These are phyloP conservation scores for Vidua macroura DNA, from an alignment of 2,113 vertebrate species.

Conservation along the genomic window DNA sequence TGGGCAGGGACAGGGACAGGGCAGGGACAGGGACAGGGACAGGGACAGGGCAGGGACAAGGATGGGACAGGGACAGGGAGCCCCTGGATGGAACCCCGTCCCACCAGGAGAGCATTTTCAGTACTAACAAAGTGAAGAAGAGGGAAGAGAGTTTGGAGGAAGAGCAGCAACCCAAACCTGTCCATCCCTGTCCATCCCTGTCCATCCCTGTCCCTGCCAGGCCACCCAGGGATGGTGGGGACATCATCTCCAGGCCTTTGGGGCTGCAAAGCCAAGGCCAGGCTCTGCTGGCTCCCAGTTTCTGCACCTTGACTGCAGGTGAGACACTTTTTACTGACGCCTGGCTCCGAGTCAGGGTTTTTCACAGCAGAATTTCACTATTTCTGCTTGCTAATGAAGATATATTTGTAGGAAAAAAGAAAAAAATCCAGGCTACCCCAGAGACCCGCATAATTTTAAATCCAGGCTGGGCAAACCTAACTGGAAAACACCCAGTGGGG, in stretches of 20 bases:
- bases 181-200: neutral
- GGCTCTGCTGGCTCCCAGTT: neutral
- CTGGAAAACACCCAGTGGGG: neutral
- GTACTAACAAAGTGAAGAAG: neutral
- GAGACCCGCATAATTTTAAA: neutral
- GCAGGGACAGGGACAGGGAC: too few relatives aligned
- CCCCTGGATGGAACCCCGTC: rapidly evolving
- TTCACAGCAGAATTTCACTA: neutral
- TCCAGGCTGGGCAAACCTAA: neutral
- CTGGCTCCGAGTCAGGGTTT: neutral
- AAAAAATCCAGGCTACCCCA: neutral
- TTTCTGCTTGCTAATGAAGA: neutral
- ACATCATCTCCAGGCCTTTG: neutral
- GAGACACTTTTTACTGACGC: rapidly evolving
- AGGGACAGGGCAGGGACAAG: too few relatives aligned
- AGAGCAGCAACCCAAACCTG: neutral
- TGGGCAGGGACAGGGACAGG: too few relatives aligned
- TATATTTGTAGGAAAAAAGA: neutral
- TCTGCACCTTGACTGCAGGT: neutral
- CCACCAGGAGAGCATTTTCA: neutral
- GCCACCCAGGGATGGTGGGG: neutral
- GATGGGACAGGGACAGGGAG: neutral
- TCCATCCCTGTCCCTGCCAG: neutral
- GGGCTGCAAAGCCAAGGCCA: neutral
- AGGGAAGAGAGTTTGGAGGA: neutral